phyloP scores from a whole-genome alignment of 2,113 vertebrate species.

The Cyanistes caeruleus region DNA sequence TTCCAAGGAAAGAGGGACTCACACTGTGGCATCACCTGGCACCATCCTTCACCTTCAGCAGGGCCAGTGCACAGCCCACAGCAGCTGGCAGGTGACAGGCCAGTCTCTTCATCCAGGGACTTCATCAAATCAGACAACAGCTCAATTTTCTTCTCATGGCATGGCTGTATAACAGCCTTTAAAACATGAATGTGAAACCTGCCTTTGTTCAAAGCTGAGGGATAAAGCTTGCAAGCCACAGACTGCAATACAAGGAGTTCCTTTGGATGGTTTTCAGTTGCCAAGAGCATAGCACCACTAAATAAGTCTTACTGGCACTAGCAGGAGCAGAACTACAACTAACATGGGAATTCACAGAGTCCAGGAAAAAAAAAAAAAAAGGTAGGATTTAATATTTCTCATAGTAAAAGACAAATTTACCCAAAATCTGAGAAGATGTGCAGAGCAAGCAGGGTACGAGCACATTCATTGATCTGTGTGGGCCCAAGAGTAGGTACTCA shows the following conservation, averaged over 20 bases:
- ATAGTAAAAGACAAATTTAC: not conserved
- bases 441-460: not conserved
- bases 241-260: not conserved
- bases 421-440: not conserved
- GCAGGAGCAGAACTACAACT: not conserved
- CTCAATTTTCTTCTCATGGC: not conserved
- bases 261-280: not conserved
- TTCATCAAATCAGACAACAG: not conserved
- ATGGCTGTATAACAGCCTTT: not conserved
- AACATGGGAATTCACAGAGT: not conserved
- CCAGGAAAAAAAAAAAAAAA: not conserved
- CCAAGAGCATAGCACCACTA: not conserved
- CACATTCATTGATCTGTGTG: not conserved
- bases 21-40: accelerated
- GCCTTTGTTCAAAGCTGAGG: not conserved
- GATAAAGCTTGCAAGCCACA: not conserved
- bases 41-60: not conserved
- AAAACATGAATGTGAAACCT: not conserved
- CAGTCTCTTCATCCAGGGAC: not conserved
- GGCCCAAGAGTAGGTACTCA: not conserved
- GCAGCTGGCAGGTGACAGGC: not conserved
- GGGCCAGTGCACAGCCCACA: not conserved
- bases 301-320: not conserved
- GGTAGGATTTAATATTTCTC: not conserved
- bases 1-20: not conserved